Base-by-base conservation (phyloP, 1,140 invertebrate genomes). In the Platorchestia sp. region DNA sequence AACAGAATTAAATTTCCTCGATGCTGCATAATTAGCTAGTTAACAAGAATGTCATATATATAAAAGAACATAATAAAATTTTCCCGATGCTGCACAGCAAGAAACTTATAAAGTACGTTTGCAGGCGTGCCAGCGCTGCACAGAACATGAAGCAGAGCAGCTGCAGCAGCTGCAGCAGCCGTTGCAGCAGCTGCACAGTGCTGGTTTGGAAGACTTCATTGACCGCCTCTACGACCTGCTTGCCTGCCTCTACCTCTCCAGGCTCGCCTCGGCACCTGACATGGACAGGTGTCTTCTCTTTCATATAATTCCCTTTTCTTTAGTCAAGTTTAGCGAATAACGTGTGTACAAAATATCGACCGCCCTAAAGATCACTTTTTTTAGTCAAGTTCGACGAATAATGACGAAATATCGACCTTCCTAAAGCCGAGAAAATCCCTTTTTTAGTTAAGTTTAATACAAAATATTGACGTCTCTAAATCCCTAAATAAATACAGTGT, bases 111-210 rank as follows among this genome's bases (percentile, higher is more conserved):
- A 44, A 44, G 5, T 16, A 44, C 36, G 27, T 1, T 89, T 42
- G 36, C 87, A 89, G n/a, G 43, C 42, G 36, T 42, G 87, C 41
- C 43, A 16, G 41, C 5, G 3, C 10, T 89, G 10, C 41, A 42
- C 41, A 6, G 14, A 89, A 40, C 43, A n/a, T 7, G 43, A 93
- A 47, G 91, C 19, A 44, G 36, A 0, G 44, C 44, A 19, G 44
- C 45, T 93, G 91, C 45, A 45, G 43, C 91, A 93, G 45, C 91
- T 93, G 45, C 3, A 45, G 91, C 91, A 40, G 91, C 91, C 91
- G 10, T 44, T 93, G 43, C 91, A 47, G 45, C 44, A 47, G 10
- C 91, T 93, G 22, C 40, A 93, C 91, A 40, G 44, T 10, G 45
- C 91, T 27, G 19, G 3, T 45, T 44, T 45, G 0, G 91, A 44